Evolutionary conservation across 2,888 invertebrate species (phyloP), one percentile per base, ranked within the genome.

Genomic region (Myopa testacea): DNA sequence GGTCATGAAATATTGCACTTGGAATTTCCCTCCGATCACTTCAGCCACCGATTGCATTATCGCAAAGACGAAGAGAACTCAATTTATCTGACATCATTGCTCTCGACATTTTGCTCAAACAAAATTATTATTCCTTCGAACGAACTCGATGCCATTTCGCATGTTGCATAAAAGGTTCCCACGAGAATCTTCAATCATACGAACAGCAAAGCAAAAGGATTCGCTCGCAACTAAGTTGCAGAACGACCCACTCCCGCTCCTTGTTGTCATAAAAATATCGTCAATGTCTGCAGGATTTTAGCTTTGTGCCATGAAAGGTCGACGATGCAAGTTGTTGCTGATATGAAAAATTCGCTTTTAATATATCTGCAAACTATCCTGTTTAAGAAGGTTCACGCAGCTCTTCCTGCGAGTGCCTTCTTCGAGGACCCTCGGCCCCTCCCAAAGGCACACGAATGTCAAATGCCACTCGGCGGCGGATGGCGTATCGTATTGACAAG

Each of bases 61-160:
- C 58, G 40, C 68, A 16, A 75, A 75, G 75, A 3, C 45, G 45
- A 55, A 60, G 37, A 58, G 67, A 75, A 75, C 75, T 75, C 75
- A 68, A 75, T 75, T 75, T 75, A 60, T 75, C 75, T 68, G 67
- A 55, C 68, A 55, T 67, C 75, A 75, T 68, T 68, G 75, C 75
- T 40, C 68, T 58, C 40, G 68, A 55, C 58, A 68, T 68, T 58
- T 68, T 58, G 26, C 62, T 12, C 38, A 58, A 75, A 40, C 55
- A 19, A 68, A 68, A 55, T 63, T 60, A 62, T 26, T 60, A 75
- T 75, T 75, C 52, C 70, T 63, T 40, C 40, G 60, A 73, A 65
- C 72, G 52, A 63, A 50, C 50, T 37, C 19, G 34, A 40, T 70
- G 76, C 40, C 52, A 55, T 10, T 55, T 34, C 26, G 62, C 34